phyloP scores from a whole-genome alignment of 2,113 vertebrate genomes.

The Petrocephalus microphthalmus region DNA sequence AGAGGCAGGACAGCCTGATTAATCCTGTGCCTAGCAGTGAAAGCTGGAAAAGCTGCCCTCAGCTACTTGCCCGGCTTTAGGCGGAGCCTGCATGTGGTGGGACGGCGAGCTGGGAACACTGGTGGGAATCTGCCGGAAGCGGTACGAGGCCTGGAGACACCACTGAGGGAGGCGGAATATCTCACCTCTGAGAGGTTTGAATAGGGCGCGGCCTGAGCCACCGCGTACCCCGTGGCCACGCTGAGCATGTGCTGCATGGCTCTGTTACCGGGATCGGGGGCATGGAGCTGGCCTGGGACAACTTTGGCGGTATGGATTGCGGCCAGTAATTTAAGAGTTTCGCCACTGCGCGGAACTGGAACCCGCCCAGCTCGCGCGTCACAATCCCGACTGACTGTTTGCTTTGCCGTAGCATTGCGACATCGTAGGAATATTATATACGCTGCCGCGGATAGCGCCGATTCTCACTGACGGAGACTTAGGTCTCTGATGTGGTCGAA shows the following conservation, averaged over 20 bases:
- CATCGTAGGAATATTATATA: neutral
- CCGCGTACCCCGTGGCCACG: neutral
- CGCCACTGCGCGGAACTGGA: neutral
- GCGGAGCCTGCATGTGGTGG: neutral
- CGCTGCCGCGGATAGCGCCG: neutral
- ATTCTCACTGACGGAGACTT: neutral
- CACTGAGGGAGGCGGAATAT: neutral
- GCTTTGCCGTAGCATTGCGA: neutral
- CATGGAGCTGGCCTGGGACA: neutral
- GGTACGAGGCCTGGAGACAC: neutral
- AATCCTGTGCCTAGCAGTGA: neutral
- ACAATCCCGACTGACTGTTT: neutral
- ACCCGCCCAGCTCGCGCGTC: neutral
- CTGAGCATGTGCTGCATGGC: neutral
- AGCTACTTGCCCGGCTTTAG: neutral
- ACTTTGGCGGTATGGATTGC: too few relatives aligned
- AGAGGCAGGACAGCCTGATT: neutral
- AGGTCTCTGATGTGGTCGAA: neutral
- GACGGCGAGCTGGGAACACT: neutral
- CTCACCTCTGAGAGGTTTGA: neutral
- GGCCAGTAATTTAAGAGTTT: neutral
- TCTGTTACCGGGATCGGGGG: neutral
- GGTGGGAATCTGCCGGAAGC: neutral
- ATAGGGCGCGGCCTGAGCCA: neutral
- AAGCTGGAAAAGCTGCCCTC: neutral